Evolutionary conservation across 2,888 invertebrate species (phyloP).

Genomic region (Lysandra coridon): DNA sequence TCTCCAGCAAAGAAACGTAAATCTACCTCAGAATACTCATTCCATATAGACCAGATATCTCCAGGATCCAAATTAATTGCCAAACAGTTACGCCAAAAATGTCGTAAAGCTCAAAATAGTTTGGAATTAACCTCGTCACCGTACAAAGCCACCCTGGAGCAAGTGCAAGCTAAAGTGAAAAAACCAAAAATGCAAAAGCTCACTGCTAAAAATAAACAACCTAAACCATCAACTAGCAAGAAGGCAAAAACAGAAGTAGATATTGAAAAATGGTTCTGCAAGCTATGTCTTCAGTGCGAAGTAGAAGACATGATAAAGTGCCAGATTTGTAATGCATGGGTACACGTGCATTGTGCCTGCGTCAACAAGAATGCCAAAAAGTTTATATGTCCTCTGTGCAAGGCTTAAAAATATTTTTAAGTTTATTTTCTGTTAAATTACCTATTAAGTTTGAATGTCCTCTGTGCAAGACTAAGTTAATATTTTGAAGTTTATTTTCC

Average conservation of each 20-base stretch:
- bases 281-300: slow-evolving; percentile 5
- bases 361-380: slow-evolving; percentile 14
- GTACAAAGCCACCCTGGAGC: not conserved
- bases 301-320: slow-evolving; percentile 5
- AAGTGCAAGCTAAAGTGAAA: not conserved
- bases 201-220: not conserved
- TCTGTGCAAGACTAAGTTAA: too few relatives aligned
- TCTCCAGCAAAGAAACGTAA: too few relatives aligned
- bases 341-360: slow-evolving; percentile 13
- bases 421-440: not conserved
- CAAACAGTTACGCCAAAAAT: too few relatives aligned
- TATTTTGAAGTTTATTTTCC: too few relatives aligned
- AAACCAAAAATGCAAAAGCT: not conserved
- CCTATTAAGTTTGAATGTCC: too few relatives aligned
- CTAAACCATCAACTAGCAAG: slow-evolving; percentile 8
- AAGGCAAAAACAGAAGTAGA: slow-evolving; percentile 1
- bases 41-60: too few relatives aligned
- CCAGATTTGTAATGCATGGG: slow-evolving; percentile 6
- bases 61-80: too few relatives aligned
- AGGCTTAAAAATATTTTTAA: slow-evolving; percentile 11
- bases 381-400: slow-evolving; percentile 14
- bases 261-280: slow-evolving; percentile 16
- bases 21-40: too few relatives aligned
- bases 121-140: not conserved
- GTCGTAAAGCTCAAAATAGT: not conserved